Evolutionary conservation across 2,888 invertebrate species (phyloP).

Genomic region (Caenorhabditis japonica): DNA sequence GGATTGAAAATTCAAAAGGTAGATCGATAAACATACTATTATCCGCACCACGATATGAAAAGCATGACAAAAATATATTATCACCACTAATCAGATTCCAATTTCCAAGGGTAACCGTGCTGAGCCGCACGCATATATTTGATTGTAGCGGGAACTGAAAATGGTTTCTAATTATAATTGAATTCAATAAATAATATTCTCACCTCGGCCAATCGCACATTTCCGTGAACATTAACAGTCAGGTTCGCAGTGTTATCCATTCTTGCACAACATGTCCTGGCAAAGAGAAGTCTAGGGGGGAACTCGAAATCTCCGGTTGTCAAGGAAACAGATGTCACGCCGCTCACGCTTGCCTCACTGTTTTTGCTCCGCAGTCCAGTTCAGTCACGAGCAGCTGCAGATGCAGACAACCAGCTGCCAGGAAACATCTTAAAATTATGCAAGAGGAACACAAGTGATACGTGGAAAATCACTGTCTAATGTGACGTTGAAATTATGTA

Average conservation of each 20-base stretch:
- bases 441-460: no score
- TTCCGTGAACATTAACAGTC: constrained; percentile 5
- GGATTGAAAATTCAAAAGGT: constrained; percentile 24
- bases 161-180: neutral
- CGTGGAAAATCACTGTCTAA: no score
- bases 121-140: constrained; percentile 28
- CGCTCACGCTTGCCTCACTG: no score
- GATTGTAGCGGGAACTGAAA: constrained; percentile 41
- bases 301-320: no score
- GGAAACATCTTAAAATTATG: no score
- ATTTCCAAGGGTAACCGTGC: constrained; percentile 3
- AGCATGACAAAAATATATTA: constrained; percentile 7
- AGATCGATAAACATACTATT: constrained; percentile 35
- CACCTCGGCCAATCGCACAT: constrained; percentile 1
- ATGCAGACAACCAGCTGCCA: no score
- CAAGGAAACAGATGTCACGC: no score
- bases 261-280: no score
- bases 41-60: constrained; percentile 22
- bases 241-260: constrained; percentile 6
- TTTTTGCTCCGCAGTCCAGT: no score
- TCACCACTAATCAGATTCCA: constrained; percentile 37
- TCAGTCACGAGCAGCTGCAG: no score
- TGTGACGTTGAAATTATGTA: no score
- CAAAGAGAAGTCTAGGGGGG: no score
- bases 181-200: neutral